Evolutionary conservation across 2,888 invertebrate genomes (phyloP).

Genomic region (Biston betularia): DNA sequence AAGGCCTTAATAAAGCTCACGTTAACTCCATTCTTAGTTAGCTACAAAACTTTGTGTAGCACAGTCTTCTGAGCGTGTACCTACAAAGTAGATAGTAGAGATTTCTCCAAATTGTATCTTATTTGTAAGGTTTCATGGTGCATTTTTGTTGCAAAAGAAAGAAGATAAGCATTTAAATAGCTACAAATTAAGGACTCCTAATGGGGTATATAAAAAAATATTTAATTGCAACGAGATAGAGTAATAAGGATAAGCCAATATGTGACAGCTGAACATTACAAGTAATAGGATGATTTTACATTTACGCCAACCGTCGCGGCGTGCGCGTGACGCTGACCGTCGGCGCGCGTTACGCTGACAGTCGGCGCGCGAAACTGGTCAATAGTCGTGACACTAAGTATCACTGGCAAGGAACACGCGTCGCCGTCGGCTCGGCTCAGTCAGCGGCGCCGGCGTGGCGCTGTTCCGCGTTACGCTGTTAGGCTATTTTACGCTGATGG

Average conservation of each 20-base stretch:
- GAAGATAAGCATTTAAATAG: slow-evolving; percentile 45
- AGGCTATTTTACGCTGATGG: too few relatives aligned
- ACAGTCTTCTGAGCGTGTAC: slow-evolving; percentile 12
- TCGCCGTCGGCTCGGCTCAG: too few relatives aligned
- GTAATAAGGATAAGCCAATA: slow-evolving; percentile 51
- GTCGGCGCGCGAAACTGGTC: too few relatives aligned
- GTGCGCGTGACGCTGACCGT: too few relatives aligned
- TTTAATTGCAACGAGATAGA: slow-evolving; percentile 56
- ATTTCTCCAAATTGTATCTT: slow-evolving; percentile 5
- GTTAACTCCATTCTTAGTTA: slow-evolving; percentile 31
- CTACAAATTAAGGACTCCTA: slow-evolving; percentile 68
- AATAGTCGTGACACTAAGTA: too few relatives aligned
- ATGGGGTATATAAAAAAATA: slow-evolving; percentile 66
- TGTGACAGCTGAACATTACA: too few relatives aligned
- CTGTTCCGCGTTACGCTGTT: too few relatives aligned
- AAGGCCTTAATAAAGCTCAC: slow-evolving; percentile 6
- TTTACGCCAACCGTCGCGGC: neutral
- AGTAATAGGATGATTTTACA: too few relatives aligned
- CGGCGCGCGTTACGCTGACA: too few relatives aligned
- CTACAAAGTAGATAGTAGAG: slow-evolving; percentile 23
- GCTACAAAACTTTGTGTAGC: slow-evolving; percentile 26
- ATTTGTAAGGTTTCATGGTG: slow-evolving; percentile 11
- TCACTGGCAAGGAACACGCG: too few relatives aligned
- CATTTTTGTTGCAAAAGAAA: slow-evolving; percentile 13
- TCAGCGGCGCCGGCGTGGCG: too few relatives aligned